Conservation (phyloP, 2,888 invertebrate species). For the Drosophila meridionalis region DNA sequence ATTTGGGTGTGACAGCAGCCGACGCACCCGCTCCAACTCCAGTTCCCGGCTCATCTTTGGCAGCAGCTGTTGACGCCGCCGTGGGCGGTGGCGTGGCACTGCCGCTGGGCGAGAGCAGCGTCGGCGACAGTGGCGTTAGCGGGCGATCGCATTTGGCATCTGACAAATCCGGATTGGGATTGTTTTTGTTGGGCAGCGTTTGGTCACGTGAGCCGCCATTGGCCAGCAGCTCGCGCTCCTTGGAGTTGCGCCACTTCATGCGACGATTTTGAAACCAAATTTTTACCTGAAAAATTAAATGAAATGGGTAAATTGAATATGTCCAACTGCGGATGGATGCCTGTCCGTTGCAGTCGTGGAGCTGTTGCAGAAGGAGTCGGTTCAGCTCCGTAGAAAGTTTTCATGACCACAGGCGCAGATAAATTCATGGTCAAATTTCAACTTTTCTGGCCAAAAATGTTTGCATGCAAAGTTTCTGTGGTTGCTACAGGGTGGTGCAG, state of each 20-base stretch:
- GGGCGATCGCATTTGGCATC: constrained; percentile 94
- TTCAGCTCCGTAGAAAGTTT: constrained; percentile 43
- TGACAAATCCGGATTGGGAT: constrained; percentile 97
- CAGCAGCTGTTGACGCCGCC: constrained; percentile 13
- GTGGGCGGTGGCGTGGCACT: constrained; percentile 67
- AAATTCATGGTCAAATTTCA: constrained; percentile 58
- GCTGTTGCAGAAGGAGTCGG: constrained; percentile 13
- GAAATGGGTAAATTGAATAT: constrained; percentile 63
- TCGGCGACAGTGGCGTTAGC: constrained; percentile 86
- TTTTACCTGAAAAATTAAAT: constrained; percentile 86
- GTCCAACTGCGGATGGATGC: constrained; percentile 55
- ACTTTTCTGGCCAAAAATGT: constrained; percentile 41
- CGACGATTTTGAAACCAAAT: constrained; percentile 97
- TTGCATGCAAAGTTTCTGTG: constrained; percentile 50
- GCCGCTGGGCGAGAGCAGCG: constrained; percentile 73
- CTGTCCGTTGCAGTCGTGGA: constrained; percentile 52
- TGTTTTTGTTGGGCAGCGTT: constrained; percentile 97
- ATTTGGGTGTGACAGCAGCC: constrained; percentile 63
- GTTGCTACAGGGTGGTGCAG: neutral
- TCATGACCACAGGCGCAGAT: constrained; percentile 61
- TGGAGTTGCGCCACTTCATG: constrained; percentile 99
- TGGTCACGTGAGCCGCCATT: constrained; percentile 97
- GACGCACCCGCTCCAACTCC: constrained; percentile 13
- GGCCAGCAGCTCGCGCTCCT: constrained; percentile 96
- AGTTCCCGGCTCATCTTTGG: constrained; percentile 42